Evolutionary conservation across 2,113 vertebrate genomes (phyloP).

Genomic region (Kobus ellipsiprymnus): DNA sequence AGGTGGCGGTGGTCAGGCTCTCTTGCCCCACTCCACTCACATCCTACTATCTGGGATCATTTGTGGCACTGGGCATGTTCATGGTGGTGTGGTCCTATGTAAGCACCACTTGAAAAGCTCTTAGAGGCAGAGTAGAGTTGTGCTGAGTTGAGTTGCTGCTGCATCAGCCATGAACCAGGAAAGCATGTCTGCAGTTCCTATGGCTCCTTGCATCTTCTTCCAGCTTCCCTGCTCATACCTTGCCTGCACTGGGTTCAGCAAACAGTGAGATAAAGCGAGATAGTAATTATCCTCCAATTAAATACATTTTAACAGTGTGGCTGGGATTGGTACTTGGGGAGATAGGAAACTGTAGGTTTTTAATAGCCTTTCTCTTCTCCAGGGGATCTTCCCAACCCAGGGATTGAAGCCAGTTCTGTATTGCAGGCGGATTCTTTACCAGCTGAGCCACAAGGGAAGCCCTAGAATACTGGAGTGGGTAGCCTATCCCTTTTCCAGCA

Average conservation of each 20-base stretch:
- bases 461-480: not conserved
- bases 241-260: not conserved
- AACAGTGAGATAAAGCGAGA: not conserved
- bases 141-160: not conserved
- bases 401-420: not conserved
- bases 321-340: not conserved
- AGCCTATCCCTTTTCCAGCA: not conserved
- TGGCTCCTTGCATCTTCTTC: not conserved
- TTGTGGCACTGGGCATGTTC: not conserved
- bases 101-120: not conserved
- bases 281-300: not conserved
- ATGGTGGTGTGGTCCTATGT: not conserved
- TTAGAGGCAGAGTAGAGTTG: not conserved
- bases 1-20: not conserved
- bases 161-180: not conserved
- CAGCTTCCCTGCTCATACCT: not conserved
- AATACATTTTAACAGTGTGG: not conserved
- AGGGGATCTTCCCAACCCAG: not conserved
- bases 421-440: not conserved
- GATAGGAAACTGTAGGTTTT: not conserved
- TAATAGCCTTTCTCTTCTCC: not conserved
- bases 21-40: not conserved
- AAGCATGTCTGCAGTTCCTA: not conserved
- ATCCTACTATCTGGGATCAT: not conserved
- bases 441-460: not conserved